A percentile compares a stretch with the other conserved stretches of the same genome.
Evolutionary conservation across 2,113 vertebrate genomes (phyloP).

Genomic region (Turnix velox): DNA sequence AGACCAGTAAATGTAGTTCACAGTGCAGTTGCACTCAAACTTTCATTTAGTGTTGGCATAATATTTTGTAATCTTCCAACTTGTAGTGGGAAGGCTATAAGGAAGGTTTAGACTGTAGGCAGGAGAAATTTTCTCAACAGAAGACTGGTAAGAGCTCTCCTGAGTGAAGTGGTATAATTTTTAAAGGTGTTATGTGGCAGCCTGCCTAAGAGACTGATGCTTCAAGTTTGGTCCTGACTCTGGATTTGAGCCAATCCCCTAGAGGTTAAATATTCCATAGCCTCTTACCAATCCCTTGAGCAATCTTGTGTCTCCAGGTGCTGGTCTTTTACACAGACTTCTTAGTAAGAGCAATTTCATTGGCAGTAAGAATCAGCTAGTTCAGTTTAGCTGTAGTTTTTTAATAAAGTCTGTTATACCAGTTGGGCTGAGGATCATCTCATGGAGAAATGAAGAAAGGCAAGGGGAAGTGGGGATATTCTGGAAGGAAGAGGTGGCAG

Average conservation of each 20-base stretch:
- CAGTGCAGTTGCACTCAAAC: not conserved
- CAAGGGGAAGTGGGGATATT: not conserved
- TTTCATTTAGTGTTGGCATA: not conserved
- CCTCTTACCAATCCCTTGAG: conserved; percentile 37
- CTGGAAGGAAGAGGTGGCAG: not conserved
- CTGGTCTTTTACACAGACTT: conserved; percentile 3
- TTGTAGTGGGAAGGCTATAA: no score
- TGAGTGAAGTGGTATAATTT: not conserved
- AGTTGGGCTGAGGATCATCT: not conserved
- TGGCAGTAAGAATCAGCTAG: not conserved
- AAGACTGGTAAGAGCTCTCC: not conserved
- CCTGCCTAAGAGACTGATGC: conserved; percentile 30
- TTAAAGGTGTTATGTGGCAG: not conserved
- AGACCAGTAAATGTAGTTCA: not conserved
- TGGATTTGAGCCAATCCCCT: conserved; percentile 39
- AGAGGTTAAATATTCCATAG: conserved; percentile 43
- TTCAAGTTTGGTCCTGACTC: conserved; percentile 13
- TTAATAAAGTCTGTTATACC: conserved; percentile 32
- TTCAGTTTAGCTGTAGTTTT: conserved; percentile 38
- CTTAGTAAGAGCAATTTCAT: conserved; percentile 15
- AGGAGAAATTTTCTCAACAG: not conserved
- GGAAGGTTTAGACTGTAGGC: not conserved
- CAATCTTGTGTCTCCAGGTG: conserved; percentile 39
- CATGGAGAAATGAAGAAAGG: not conserved
- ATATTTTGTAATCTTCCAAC: not conserved